Evolutionary conservation across 2,113 vertebrate species (phyloP).

Genomic region (Neodon shergylaensis): DNA sequence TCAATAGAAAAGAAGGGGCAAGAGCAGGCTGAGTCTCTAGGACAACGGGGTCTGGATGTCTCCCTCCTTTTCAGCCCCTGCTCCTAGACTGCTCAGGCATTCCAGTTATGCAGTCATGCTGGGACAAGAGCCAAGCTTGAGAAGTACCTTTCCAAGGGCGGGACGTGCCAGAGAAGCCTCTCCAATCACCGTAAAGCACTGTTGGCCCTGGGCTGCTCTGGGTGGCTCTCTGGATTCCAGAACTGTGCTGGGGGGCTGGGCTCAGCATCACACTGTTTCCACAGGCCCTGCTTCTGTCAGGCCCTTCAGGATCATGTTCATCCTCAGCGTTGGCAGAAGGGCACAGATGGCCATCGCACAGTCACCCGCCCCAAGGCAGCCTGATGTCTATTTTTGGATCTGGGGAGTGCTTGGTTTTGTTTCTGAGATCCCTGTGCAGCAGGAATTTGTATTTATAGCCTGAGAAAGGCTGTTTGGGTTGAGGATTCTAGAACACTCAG

Average conservation of each 20-base stretch:
- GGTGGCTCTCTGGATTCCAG: background rate
- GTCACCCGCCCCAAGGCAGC: background rate
- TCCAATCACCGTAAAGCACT: slow-evolving; percentile 83
- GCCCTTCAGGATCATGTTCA: background rate
- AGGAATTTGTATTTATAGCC: slow-evolving; percentile 65
- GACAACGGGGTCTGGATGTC: slow-evolving; percentile 61
- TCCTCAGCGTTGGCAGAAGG: background rate
- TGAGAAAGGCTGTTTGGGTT: slow-evolving; percentile 2
- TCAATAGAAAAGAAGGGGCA: background rate
- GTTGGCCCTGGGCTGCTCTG: slow-evolving; percentile 73
- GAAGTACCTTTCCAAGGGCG: slow-evolving; percentile 53
- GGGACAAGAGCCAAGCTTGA: slow-evolving; percentile 82
- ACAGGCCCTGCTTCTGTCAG: background rate
- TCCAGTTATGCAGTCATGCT: slow-evolving; percentile 82
- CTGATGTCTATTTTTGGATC: slow-evolving; percentile 70
- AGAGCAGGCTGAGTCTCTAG: background rate
- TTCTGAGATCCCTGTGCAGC: background rate
- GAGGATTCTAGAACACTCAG: background rate
- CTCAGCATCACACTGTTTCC: background rate
- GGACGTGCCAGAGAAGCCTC: slow-evolving; percentile 54
- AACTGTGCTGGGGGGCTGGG: slow-evolving; percentile 20
- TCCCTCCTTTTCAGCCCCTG: slow-evolving; percentile 56
- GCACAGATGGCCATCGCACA: slow-evolving; percentile 44
- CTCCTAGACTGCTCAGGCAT: slow-evolving; percentile 80
- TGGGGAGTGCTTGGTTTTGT: slow-evolving; percentile 47